Base-by-base conservation (phyloP, 1,140 invertebrate species). In the Scylla paramamosain region DNA sequence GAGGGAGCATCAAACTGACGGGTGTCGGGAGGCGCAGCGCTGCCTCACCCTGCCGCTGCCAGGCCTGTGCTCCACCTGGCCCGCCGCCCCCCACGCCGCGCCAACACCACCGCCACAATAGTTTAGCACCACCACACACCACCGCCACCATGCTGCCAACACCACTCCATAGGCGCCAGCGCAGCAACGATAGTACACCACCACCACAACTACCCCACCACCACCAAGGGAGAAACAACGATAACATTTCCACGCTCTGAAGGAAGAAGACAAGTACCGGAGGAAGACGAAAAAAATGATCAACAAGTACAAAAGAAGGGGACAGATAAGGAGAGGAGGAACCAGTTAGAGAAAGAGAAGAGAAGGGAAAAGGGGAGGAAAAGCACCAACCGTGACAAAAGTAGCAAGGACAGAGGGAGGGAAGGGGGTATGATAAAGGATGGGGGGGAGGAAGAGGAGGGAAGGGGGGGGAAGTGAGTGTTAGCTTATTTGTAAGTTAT, bases 1-100 rank as follows among this genome's bases (percentile, higher is more conserved):
- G 39, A 90, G 88, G 45, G 88, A 14, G 39, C n/a, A 16, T 90
- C n/a, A 90, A 32, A 90, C 88, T 90, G 88, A 39, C 88, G 88
- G 88, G 32, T 20, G 39, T 45, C 25, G 88, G 25, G 88, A 32
- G 20, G 46, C 31, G n/a, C 31, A 16, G 88, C 39, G 88, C 45
- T 14, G 88, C 16, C 29, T 90, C 88, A 46, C 32, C 86, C 87
- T 28, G 87, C 87, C 87, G 32, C 87, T 39, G 87, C 52, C 52
- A 59, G 52, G 12, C 52, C 52, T 59, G 52, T 59, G 52, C 39
- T 39, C 39, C 39, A 39, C 52, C 52, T 59, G 52, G 8, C 29
- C 87, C 87, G 6, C 87, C 87, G 20, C 87, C 46, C 32, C 6
- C 87, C 32, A 39, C 87, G 0, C 87, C 10, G 12, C 52, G 12